These are phyloP conservation scores for Ibycter americanus DNA, from an alignment of 2,797 vertebrate genomes.

Conservation along the genomic window DNA sequence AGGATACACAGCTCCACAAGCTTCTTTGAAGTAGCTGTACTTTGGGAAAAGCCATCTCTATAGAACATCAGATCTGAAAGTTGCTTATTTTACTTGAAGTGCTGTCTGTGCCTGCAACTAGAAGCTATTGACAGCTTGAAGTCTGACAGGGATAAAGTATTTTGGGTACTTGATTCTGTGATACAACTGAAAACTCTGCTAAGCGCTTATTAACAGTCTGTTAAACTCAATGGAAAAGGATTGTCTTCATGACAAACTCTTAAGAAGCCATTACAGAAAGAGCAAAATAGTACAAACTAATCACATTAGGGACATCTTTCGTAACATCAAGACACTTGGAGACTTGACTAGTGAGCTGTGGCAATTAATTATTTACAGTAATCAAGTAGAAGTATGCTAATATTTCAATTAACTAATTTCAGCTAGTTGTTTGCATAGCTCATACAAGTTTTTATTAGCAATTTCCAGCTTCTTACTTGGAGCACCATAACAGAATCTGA, in stretches of 20 bases:
- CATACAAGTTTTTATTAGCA: not conserved
- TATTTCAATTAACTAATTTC: slow-evolving; percentile 7
- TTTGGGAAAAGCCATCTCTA: not conserved
- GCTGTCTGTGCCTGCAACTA: not conserved
- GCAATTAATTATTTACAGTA: not conserved
- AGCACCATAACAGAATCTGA: not conserved
- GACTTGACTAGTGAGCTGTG: not conserved
- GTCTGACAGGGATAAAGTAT: not conserved
- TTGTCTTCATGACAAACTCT: not conserved
- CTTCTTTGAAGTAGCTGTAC: not conserved
- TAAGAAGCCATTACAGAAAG: not conserved
- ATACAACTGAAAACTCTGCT: not conserved
- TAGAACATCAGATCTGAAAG: not conserved
- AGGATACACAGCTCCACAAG: not conserved
- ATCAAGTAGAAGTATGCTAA: not conserved
- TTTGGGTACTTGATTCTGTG: not conserved
- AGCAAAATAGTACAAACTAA: not conserved
- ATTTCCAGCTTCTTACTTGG: not conserved
- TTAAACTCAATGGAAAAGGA: not conserved
- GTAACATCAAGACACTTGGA: not conserved
- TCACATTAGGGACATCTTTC: not conserved
- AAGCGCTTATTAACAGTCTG: not conserved
- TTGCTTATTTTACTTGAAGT: not conserved
- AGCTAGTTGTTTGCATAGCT: not conserved
- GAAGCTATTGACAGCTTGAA: not conserved